Evolutionary conservation across 2,888 invertebrate genomes (phyloP), one percentile per base, ranked within the genome.

Genomic region (Lasius fuliginosus): DNA sequence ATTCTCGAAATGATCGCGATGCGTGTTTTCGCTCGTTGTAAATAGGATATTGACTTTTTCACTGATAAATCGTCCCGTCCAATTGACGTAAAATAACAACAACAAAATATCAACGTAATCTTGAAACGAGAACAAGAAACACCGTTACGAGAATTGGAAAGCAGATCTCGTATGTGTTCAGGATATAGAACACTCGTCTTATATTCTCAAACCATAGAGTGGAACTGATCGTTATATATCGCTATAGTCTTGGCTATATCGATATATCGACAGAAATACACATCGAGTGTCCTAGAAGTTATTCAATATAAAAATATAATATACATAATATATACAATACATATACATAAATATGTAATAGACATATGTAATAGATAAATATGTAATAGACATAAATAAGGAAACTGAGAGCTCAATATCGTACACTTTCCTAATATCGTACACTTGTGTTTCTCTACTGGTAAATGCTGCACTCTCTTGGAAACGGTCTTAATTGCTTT

Each of bases 41-140:
- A 56, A 27, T 40, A 15, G 12, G 18, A 77, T 68, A 79, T 69
- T 60, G 46, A 60, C 42, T 79, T 71, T 4, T 11, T 71, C 12
- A 33, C 6, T 58, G 49, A 71, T 71, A 71, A 60, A 79, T 71
- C 30, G 69, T 27, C 27, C n/a, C 3, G 42, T 71, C 46, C 79
- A 33, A 58, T 58, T 18, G 69, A 8, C 27, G n/a, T n/a, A 23
- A 23, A 23, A 18, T 69, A 68, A 68, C 71, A 71, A 71, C 23
- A 46, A 58, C 58, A 11, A 71, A 79, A 79, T 71, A 79, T 79
- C 79, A 23, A 33, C 23, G 42, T 33, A 71, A 71, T 79, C 79
- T 79, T 53, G 58, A 12, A 23, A 18, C 1, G 42, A 15, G 71
- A 58, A 79, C 58, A 79, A 71, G 71, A 79, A 79, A 79, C 12